Conservation (phyloP, 2,888 invertebrate species). For the Psylliodes chrysocephalus region DNA sequence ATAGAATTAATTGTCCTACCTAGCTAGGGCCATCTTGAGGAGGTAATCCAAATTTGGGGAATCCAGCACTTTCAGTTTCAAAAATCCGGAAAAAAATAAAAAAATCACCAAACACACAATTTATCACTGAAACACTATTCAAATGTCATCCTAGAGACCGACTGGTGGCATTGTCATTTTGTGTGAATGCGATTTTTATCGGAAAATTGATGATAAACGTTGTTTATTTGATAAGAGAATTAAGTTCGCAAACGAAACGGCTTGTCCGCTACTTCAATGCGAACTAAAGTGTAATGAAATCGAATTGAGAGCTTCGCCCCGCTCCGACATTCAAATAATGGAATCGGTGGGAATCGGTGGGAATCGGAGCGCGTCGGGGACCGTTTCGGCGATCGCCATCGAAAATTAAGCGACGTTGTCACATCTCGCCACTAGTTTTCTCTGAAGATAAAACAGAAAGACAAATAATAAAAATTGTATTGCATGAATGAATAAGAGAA, state of each 20-base stretch:
- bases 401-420: conserved; percentile 5
- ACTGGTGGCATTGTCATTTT: conserved; percentile 7
- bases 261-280: background rate
- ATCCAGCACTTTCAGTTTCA: conserved; percentile 24
- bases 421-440: too few species aligned
- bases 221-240: background rate
- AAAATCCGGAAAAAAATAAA: conserved; percentile 16
- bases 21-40: conserved; percentile 52
- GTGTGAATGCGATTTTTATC: background rate
- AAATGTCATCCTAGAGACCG: conserved; percentile 8
- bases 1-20: conserved; percentile 38
- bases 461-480: too few species aligned
- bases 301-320: conserved; percentile 21
- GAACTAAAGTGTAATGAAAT: conserved; percentile 18
- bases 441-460: too few species aligned
- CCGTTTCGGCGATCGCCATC: conserved; percentile 24
- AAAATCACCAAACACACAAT: conserved; percentile 16
- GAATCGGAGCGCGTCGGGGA: conserved; percentile 27
- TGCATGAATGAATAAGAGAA: too few species aligned
- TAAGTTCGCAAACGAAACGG: background rate
- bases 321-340: conserved; percentile 24
- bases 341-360: conserved; percentile 24
- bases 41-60: conserved; percentile 47
- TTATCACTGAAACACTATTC: conserved; percentile 29
- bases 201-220: conserved; percentile 15